These are phyloP conservation scores for Vimba vimba DNA, from an alignment of 2,113 vertebrate genomes.

Conservation along the genomic window DNA sequence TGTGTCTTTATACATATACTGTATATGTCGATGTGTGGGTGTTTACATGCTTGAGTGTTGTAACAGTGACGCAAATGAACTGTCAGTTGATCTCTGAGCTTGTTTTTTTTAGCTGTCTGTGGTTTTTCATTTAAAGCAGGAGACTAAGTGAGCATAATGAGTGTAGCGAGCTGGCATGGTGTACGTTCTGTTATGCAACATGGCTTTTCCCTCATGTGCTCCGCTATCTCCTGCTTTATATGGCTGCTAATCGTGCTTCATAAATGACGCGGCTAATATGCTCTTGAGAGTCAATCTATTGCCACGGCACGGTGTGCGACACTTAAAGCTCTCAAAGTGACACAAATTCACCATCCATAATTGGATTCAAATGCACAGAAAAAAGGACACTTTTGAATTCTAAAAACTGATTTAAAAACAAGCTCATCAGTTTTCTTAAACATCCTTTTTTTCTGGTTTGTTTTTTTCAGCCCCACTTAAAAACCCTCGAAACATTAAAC, in stretches of 20 bases:
- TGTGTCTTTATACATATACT: neutral
- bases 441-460: neutral
- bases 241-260: conserved; percentile 71
- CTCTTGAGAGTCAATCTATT: conserved; percentile 66
- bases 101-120: conserved; percentile 21
- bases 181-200: conserved; percentile 61
- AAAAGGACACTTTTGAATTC: conserved; percentile 4
- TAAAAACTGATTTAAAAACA: conserved; percentile 22
- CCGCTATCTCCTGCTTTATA: conserved; percentile 64
- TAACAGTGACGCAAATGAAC: conserved; percentile 67
- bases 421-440: conserved; percentile 12
- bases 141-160: conserved; percentile 63
- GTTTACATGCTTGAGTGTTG: conserved; percentile 67
- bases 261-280: conserved; percentile 61
- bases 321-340: conserved; percentile 34
- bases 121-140: conserved; percentile 42
- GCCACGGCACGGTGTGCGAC: conserved; percentile 13
- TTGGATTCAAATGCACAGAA: conserved; percentile 18
- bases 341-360: conserved; percentile 37
- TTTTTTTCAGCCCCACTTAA: conserved; percentile 68
- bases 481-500: conserved; percentile 72
- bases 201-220: conserved; percentile 56
- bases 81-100: conserved; percentile 47
- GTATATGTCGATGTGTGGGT: conserved; percentile 19
- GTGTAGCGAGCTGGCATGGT: conserved; percentile 64